Conservation (phyloP, 1,140 invertebrate species). For the Atta cephalotes region DNA sequence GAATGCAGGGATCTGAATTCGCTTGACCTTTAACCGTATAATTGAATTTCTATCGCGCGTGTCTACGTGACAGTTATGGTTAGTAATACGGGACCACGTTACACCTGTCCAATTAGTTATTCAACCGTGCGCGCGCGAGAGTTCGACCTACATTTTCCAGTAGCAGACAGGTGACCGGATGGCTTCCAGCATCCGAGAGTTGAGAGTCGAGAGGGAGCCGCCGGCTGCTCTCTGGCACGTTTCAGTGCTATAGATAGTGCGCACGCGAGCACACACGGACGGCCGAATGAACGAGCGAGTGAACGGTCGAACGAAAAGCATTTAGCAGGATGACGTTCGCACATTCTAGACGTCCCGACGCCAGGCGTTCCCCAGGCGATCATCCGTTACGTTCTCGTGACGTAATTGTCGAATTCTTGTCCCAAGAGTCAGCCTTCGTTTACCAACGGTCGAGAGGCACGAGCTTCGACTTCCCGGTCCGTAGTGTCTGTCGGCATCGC, state of each 20-base stretch:
- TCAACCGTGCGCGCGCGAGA: constrained; percentile 59
- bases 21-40: constrained; percentile 27
- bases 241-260: constrained; percentile 75
- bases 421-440: constrained; percentile 64
- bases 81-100: constrained; percentile 53
- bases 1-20: background rate
- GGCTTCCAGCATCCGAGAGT: constrained; percentile 70
- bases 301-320: constrained; percentile 78
- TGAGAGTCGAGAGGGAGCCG: constrained; percentile 54
- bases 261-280: constrained; percentile 61
- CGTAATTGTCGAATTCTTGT: constrained; percentile 86
- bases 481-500: constrained; percentile 53
- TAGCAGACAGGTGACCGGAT: constrained; percentile 74
- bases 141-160: constrained; percentile 77
- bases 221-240: constrained; percentile 68
- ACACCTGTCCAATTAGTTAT: constrained; percentile 76
- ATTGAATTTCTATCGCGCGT: constrained; percentile 43
- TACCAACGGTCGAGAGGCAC: constrained; percentile 37
- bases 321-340: constrained; percentile 85
- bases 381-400: constrained; percentile 84
- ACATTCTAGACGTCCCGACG: constrained; percentile 82
- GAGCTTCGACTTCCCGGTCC: constrained; percentile 43
- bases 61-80: constrained; percentile 52
- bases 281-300: constrained; percentile 48
- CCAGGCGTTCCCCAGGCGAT: constrained; percentile 76